Conservation (phyloP, 2,888 invertebrate genomes). For the Palloptera scutellata region DNA sequence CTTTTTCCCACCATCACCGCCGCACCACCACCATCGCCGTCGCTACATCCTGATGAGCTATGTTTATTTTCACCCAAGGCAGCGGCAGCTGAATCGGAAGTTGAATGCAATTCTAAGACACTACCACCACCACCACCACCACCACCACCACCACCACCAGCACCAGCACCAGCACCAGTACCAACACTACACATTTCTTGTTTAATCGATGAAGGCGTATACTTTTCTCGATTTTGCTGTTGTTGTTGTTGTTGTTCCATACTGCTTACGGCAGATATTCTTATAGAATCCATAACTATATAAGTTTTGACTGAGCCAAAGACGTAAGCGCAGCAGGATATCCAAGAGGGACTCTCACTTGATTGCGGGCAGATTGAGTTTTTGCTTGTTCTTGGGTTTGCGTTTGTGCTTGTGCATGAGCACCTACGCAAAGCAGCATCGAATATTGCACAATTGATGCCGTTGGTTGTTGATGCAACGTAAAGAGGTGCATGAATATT, state of each 20-base stretch:
- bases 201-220: background rate
- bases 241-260: constrained; percentile 33
- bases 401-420: constrained; percentile 31
- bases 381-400: constrained; percentile 21
- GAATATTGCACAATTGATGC: constrained; percentile 13
- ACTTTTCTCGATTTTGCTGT: constrained; percentile 18
- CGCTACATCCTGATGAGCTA: constrained; percentile 3
- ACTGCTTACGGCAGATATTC: constrained; percentile 39
- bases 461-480: constrained; percentile 12
- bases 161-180: no score
- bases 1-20: constrained; percentile 19
- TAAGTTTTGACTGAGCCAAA: constrained; percentile 32
- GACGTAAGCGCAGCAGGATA: constrained; percentile 43
- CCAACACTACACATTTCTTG: no score
- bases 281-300: constrained; percentile 40
- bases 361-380: constrained; percentile 24
- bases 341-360: constrained; percentile 11
- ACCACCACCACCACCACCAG: background rate
- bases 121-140: background rate
- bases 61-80: constrained; percentile 21
- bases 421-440: constrained; percentile 41
- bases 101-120: constrained; percentile 14
- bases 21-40: background rate
- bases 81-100: constrained; percentile 20
- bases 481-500: constrained; percentile 57